phyloP scores from a whole-genome alignment of 2,888 invertebrate genomes.

The Pyrochroa serraticornis region DNA sequence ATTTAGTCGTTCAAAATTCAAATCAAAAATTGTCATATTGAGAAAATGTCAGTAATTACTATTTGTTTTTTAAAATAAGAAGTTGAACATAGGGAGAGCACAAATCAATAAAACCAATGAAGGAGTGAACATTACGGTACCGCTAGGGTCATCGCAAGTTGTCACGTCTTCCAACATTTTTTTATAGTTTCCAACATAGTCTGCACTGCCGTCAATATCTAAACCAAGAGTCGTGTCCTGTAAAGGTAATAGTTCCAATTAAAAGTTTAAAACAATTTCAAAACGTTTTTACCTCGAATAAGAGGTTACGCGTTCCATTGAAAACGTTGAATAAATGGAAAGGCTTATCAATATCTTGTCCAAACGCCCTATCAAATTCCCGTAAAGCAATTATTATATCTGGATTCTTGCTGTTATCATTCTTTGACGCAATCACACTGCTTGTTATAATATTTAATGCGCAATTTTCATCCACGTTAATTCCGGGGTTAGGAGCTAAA shows the following conservation, averaged over 20 bases:
- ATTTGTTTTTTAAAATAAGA: too few relatives aligned
- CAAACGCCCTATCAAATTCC: constrained; percentile 49
- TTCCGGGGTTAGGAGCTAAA: constrained; percentile 59
- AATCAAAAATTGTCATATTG: too few relatives aligned
- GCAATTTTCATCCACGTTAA: constrained; percentile 62
- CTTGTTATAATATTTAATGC: constrained; percentile 66
- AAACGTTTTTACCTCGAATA: constrained; percentile 62
- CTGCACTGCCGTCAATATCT: constrained; percentile 56
- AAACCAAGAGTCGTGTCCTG: constrained; percentile 65
- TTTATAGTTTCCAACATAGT: constrained; percentile 63
- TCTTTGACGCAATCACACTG: constrained; percentile 65
- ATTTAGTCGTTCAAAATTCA: too few relatives aligned
- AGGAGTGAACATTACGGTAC: background rate
- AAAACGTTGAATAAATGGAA: constrained; percentile 66
- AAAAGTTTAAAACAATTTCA: constrained; percentile 6
- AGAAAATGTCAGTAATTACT: too few relatives aligned
- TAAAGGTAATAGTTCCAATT: constrained; percentile 26
- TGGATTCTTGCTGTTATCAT: constrained; percentile 45
- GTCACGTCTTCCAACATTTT: constrained; percentile 62
- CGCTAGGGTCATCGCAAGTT: constrained; percentile 41
- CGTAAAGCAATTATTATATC: constrained; percentile 45
- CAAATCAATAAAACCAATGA: too few relatives aligned
- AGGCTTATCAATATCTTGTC: constrained; percentile 55
- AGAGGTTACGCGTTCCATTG: constrained; percentile 60
- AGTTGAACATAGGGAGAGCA: too few relatives aligned